Base-by-base conservation (phyloP, 1,140 invertebrate species). In the Drosophila miranda region DNA sequence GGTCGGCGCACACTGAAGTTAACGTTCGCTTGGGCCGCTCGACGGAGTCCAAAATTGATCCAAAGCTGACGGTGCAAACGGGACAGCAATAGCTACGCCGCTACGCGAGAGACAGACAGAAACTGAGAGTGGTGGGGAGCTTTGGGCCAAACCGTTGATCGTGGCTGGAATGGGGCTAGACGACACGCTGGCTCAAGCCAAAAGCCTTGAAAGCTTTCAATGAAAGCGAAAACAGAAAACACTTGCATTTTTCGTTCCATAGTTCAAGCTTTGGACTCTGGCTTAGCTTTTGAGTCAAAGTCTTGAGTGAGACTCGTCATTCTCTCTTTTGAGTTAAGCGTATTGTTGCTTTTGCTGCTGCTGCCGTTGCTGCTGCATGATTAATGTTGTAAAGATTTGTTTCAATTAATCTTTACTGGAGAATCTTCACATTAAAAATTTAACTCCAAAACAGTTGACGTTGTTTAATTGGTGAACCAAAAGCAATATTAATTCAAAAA, bases 1-100 rank as follows among this genome's bases (percentile, higher is more conserved):
- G 81, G 86, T 90, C 89, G 89, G 89, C 89, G 82, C 89, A 90
- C 89, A 90, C 89, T 90, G 80, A 90, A 88, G 82, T 87, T 78
- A 87, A 87, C 66, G 78, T 73, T 86, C 81, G 82, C 81, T 80
- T 52, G 73, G 81, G 64, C 74, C 66, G 82, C 78, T 79, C 81
- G 38, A 62, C 80, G 64, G 73, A 81, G 80, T 77, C 80, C 76
- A 84, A 84, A 84, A 76, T 43, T 64, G 67, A 75, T 64, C 61
- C 66, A 83, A 83, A 83, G 76, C 78, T 76, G 61, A 56, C 60
- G 56, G 67, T 38, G 71, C 42, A 51, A 84, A 68, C 56, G 81
- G 66, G 80, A 86, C 30, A 60, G 49, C 70, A 45, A 60, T 28
- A 60, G 53, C 53, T 23, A 19, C 43, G 46, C 58, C 53, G 52